Evolutionary conservation across 1,140 invertebrate species (phyloP).

Genomic region (Eulimnadia texana): DNA sequence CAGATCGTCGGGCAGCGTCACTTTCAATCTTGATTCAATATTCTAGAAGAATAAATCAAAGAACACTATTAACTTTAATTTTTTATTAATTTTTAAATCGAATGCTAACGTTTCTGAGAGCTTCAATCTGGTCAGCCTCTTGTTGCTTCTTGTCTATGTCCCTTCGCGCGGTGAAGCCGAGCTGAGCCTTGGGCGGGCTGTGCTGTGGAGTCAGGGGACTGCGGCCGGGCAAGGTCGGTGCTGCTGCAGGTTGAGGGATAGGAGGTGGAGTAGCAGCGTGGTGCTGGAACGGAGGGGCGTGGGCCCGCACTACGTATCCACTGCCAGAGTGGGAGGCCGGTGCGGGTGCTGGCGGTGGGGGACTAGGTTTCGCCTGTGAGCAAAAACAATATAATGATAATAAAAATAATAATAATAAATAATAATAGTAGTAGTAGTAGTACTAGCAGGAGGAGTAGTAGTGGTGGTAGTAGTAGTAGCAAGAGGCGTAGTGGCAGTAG

Average conservation of each 20-base stretch:
- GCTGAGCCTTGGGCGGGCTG: conserved; percentile 27
- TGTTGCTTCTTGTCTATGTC: conserved; percentile 80
- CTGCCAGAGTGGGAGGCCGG: neutral
- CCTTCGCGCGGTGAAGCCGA: conserved; percentile 79
- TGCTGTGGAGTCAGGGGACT: conserved; percentile 43
- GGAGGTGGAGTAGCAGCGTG: neutral
- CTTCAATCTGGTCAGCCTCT: conserved; percentile 69
- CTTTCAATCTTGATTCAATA: conserved; percentile 76
- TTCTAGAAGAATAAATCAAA: conserved; percentile 43
- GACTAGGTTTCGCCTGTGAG: conserved; percentile 23
- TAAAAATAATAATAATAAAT: no score
- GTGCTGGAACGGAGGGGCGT: conserved; percentile 1
- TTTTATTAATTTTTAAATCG: no score
- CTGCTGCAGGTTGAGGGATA: neutral
- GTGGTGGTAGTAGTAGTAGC: neutral
- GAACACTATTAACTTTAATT: conserved; percentile 7
- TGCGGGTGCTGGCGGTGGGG: neutral
- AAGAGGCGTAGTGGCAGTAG: no score
- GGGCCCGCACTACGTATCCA: neutral
- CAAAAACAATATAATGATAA: no score
- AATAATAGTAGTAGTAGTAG: no score
- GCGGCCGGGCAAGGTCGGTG: conserved; percentile 31
- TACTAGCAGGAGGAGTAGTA: no score
- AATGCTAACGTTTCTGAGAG: conserved; percentile 55
- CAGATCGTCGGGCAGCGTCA: conserved; percentile 71